Percentiles rank a stretch among this genome's conserved stretches.
phyloP scores from a whole-genome alignment of 2,888 invertebrate genomes.

The Trissoscelio sp. region DNA sequence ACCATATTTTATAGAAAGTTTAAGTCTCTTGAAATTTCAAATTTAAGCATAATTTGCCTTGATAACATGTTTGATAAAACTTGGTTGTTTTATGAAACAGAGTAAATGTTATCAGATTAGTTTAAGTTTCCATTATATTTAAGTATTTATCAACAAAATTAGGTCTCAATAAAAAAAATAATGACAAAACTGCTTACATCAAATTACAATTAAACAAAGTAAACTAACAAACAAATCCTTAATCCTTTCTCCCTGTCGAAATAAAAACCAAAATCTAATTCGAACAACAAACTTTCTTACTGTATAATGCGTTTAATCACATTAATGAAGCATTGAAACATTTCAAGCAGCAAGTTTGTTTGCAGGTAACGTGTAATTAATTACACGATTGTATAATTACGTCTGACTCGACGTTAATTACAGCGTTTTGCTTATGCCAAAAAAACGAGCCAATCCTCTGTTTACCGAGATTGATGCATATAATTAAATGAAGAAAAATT shows the following conservation, averaged over 20 bases:
- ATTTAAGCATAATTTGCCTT: background rate
- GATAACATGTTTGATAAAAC: background rate
- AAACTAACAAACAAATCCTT: no score
- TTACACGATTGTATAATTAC: conserved; percentile 34
- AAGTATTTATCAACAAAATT: no score
- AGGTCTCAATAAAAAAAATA: no score
- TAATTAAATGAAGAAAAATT: no score
- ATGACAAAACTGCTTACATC: no score
- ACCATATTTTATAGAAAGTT: background rate
- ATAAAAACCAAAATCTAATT: conserved; percentile 10
- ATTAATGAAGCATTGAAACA: conserved; percentile 35
- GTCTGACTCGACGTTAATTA: background rate
- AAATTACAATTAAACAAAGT: no score
- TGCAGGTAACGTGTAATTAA: conserved; percentile 30
- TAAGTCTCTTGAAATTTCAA: background rate
- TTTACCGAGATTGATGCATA: background rate
- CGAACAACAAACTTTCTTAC: conserved; percentile 1
- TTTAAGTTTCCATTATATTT: no score
- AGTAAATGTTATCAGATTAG: no score
- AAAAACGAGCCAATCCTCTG: background rate
- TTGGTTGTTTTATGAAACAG: no score
- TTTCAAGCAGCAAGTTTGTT: conserved; percentile 27
- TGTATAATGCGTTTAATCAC: conserved; percentile 24
- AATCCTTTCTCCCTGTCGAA: no score
- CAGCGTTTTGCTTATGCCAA: background rate